Percentiles rank a stretch among this genome's conserved stretches.
phyloP scores from a whole-genome alignment of 2,888 invertebrate genomes.

The Xestia c-nigrum region DNA sequence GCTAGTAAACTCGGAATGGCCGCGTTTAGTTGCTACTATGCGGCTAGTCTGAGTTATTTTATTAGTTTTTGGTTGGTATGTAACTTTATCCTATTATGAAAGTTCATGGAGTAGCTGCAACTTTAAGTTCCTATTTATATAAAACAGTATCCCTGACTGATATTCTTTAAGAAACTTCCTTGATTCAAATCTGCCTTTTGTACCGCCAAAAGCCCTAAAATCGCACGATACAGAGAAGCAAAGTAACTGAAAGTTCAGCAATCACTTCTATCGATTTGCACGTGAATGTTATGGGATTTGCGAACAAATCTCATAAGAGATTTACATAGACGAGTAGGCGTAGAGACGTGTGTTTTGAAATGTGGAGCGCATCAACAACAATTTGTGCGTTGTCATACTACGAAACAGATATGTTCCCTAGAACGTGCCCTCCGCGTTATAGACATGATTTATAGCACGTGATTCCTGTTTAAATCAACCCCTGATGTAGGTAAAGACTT shows the following conservation, averaged over 20 bases:
- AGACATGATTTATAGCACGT: conserved; percentile 72
- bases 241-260: neutral
- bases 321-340: neutral
- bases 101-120: no score
- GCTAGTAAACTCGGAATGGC: conserved; percentile 25
- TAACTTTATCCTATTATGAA: neutral
- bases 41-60: neutral
- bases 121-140: neutral
- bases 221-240: neutral
- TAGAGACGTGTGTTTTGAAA: conserved; percentile 30
- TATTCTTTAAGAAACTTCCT: neutral
- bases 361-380: conserved; percentile 43
- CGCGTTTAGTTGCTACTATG: conserved; percentile 28
- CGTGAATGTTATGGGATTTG: neutral
- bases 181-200: neutral
- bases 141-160: neutral
- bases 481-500: conserved; percentile 63
- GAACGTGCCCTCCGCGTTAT: conserved; percentile 69
- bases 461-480: conserved; percentile 70
- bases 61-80: neutral
- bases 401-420: conserved; percentile 68
- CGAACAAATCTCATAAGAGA: neutral
- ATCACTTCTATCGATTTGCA: conserved; percentile 3
- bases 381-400: conserved; percentile 72
- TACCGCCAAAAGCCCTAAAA: neutral